Conservation (phyloP, 2,888 invertebrate species). For the Drosophila meridiana region DNA sequence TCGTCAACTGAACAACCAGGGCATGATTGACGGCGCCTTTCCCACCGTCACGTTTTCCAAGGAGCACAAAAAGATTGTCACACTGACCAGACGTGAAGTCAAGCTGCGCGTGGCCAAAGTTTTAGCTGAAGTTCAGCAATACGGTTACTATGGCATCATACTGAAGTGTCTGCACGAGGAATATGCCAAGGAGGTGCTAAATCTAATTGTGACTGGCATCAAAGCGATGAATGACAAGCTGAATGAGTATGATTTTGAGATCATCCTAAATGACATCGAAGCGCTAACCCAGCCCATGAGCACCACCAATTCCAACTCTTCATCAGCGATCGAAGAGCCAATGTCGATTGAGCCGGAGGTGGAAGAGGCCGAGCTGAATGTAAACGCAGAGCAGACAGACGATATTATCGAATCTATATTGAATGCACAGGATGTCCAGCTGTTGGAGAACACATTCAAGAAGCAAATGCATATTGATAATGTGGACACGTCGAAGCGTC, state of each 20-base stretch:
- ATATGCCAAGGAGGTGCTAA: constrained; percentile 90
- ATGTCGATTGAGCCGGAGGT: constrained; percentile 19
- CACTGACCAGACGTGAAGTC: constrained; percentile 88
- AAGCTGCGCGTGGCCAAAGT: constrained; percentile 87
- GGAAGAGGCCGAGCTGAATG: neutral
- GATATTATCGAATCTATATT: constrained; percentile 80
- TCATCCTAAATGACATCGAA: constrained; percentile 63
- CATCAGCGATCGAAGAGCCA: constrained; percentile 16
- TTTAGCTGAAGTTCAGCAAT: constrained; percentile 88
- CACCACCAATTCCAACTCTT: neutral
- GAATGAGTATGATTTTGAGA: constrained; percentile 86
- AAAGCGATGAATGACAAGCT: constrained; percentile 85
- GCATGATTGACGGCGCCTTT: constrained; percentile 93
- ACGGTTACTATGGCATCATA: constrained; percentile 90
- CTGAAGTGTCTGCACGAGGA: constrained; percentile 89
- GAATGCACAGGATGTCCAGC: constrained; percentile 76
- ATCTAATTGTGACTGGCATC: constrained; percentile 87
- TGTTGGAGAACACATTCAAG: constrained; percentile 86
- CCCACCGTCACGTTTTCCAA: constrained; percentile 92
- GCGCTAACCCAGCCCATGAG: constrained; percentile 29
- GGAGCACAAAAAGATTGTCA: constrained; percentile 91
- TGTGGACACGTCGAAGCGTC: constrained; percentile 33
- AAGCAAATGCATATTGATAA: constrained; percentile 84
- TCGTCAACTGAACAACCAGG: constrained; percentile 89
- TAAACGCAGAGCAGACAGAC: constrained; percentile 56